Evolutionary conservation across 2,797 vertebrate species (phyloP), one percentile per base, ranked within the genome.

Genomic region (Falco concolor): DNA sequence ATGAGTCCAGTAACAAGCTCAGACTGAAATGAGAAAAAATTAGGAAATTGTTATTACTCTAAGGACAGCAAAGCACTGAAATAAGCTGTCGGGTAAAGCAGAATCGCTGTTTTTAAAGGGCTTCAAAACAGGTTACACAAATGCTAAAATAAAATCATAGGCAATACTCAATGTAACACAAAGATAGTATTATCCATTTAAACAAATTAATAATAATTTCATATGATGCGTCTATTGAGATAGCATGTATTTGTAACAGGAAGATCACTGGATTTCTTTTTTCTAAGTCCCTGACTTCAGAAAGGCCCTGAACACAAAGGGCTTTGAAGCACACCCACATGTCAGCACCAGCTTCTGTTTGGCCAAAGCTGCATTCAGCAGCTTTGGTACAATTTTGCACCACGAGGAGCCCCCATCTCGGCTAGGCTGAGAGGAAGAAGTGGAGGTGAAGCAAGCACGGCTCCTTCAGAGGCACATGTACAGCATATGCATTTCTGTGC

Each of bases 391-490:
- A 5, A 17, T 36, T 65, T 34, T 6, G 22, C 32, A 24, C 30
- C 10, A 3, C 8, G 11, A 38, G 4, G 11, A 70, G 47, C 18
- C 13, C 30, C 42, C 4, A 1, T 6, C n/a, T n/a, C 1, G 1
- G 22, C 4, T 12, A 34, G 3, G 15, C 0, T 36, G 38, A 56
- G 54, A 59, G 32, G 60, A 75, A 40, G 38, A 60, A 47, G 59
- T 2, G 23, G 40, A 84, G 45, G 4, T 18, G 32, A 28, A 82
- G 32, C 12, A 54, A 64, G 34, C 21, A 64, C 4, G 0, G 54
- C 15, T 63, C 50, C 25, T 9, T 56, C 38, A 14, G 0, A 2
- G 34, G 13, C 3, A 4, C 45, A 63, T 38, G 6, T 7, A 59
- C 8, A 68, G 24, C 10, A 10, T 4, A 5, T 3, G 13, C 74